Base-by-base conservation (phyloP, 2,888 invertebrate genomes). In the Xanthia icteritia region DNA sequence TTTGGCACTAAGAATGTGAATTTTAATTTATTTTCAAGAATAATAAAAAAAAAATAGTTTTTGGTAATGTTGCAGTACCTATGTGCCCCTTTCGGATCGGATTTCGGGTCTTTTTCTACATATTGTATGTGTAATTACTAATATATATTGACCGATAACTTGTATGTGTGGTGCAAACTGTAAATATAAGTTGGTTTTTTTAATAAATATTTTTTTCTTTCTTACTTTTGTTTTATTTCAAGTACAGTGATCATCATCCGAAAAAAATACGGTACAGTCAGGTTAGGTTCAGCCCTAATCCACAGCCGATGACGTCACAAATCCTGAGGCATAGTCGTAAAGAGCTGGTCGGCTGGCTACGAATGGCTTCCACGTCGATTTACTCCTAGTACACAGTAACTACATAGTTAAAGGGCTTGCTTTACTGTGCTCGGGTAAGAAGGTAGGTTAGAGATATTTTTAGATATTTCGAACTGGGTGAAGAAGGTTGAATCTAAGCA, bases 271-370 rank as follows among this genome's bases (percentile, higher is more conserved):
- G 48, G 8, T 68, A 67, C 45, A 65, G 42, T 2, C n/a, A 51
- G 13, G 39, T 82, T 45, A 27, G 56, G 3, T 61, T 20, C 27
- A 56, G 64, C 74, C 85, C 78, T 82, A 45, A 73, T 23, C 17
- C 23, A 15, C n/a, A 15, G 75, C 66, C 80, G 86, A 89, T 91
- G 92, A 91, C 92, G 92, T 92, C 91, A 91, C 89, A 88, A 91
- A 88, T 90, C 88, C 82, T 83, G 77, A 77, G 88, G 85, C 83
- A 84, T 77, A 87, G 88, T 88, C 90, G 87, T 92, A 90, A 91
- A 91, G 85, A 82, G 75, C 85, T 86, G 87, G 82, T 86, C 78
- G 84, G 86, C 82, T 89, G 83, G 83, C 87, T 86, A 88, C 83
- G 89, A 90, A 92, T 89, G 86, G 86, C 81, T 89, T 88, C 84